Conservation (phyloP, 2,113 vertebrate species). For the Pongo abelii region DNA sequence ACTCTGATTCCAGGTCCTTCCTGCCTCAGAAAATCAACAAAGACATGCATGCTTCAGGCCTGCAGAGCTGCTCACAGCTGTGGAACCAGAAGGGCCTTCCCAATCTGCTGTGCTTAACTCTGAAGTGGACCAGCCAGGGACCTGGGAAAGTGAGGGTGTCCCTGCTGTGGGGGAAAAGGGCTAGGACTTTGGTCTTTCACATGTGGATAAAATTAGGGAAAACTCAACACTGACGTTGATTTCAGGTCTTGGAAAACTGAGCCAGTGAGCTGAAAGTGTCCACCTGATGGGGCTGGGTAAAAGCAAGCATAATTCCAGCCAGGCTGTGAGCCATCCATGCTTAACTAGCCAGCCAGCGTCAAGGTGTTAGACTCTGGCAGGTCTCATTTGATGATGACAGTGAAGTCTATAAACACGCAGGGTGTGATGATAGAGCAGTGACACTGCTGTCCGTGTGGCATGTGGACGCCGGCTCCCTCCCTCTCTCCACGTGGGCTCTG, state of each 20-base stretch:
- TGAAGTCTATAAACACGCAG: background rate
- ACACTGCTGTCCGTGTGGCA: background rate
- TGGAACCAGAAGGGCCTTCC: background rate
- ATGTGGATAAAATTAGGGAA: background rate
- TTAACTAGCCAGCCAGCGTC: no score
- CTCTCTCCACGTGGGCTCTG: background rate
- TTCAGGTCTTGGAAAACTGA: background rate
- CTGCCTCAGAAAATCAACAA: background rate
- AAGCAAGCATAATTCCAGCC: background rate
- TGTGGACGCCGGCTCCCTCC: fast-evolving
- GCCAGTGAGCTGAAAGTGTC: background rate
- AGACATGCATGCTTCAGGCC: background rate
- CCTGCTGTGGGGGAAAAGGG: background rate
- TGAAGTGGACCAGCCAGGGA: background rate
- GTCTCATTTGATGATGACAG: background rate
- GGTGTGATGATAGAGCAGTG: background rate
- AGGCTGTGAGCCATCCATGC: background rate
- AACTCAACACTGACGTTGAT: background rate
- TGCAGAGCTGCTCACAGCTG: background rate
- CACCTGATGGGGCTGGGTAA: background rate
- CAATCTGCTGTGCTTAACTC: background rate
- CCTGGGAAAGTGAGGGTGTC: background rate
- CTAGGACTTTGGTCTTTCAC: background rate
- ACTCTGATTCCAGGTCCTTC: background rate
- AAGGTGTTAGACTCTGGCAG: background rate